Conservation (phyloP, 1,140 invertebrate genomes). For the Babylonia areolata region DNA sequence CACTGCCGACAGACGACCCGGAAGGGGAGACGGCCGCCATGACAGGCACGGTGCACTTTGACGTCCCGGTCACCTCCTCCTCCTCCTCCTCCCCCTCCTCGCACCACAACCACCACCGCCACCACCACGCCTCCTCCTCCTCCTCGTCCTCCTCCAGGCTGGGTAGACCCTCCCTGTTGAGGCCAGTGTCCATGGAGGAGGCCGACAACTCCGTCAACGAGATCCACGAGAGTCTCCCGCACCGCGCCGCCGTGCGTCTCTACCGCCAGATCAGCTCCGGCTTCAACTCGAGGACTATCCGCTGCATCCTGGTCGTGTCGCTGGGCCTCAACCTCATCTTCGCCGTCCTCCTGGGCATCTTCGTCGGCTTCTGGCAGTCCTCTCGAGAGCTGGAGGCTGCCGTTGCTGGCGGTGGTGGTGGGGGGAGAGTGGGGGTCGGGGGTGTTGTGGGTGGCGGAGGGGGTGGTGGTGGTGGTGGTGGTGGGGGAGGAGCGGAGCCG, state of each 20-base stretch:
- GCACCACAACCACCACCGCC: not conserved
- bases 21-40: not conserved
- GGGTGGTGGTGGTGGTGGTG: not conserved
- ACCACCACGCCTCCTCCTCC: not conserved
- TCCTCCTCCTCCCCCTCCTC: not conserved
- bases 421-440: not conserved
- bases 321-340: constrained; percentile 29
- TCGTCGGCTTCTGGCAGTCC: constrained; percentile 39
- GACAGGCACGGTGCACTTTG: constrained; percentile 35
- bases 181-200: constrained; percentile 33
- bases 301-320: constrained; percentile 34
- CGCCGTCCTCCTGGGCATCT: constrained; percentile 35
- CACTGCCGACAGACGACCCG: not conserved
- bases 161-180: not conserved
- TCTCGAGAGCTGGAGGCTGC: constrained; percentile 1
- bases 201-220: constrained; percentile 37
- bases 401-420: no score
- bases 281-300: constrained; percentile 33
- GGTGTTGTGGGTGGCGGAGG: no score
- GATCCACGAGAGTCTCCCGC: constrained; percentile 28
- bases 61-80: not conserved
- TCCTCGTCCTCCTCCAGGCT: not conserved
- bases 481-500: not conserved
- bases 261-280: constrained; percentile 27
- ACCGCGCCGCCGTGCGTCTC: constrained; percentile 8